Conservation (phyloP, 2,888 invertebrate species). For the Cenopis cana region DNA sequence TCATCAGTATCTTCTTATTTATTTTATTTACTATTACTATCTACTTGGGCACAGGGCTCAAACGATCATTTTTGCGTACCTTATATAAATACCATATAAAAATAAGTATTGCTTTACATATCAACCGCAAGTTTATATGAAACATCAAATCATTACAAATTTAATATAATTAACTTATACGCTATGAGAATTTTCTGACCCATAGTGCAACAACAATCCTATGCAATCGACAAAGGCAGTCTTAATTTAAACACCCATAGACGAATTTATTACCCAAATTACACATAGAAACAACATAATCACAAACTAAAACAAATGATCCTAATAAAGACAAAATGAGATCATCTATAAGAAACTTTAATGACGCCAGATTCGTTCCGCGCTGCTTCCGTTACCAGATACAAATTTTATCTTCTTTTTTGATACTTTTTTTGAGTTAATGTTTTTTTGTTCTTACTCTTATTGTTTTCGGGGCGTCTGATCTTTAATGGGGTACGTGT, state of each 20-base stretch:
- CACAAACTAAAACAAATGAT: constrained; percentile 42
- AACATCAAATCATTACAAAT: too few species aligned
- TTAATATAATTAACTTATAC: too few species aligned
- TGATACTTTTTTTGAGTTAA: constrained; percentile 28
- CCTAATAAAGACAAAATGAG: constrained; percentile 45
- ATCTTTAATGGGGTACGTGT: constrained; percentile 50
- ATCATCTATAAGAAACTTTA: constrained; percentile 39
- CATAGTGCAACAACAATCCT: not conserved
- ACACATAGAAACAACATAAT: constrained; percentile 42
- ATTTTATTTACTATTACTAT: too few species aligned
- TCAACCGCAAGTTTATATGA: too few species aligned
- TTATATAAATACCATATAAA: too few species aligned
- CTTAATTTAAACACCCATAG: constrained; percentile 4
- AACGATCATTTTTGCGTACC: too few species aligned
- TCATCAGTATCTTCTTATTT: too few species aligned
- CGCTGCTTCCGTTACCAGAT: constrained; percentile 42
- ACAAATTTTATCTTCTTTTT: constrained; percentile 46
- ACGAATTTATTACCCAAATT: constrained; percentile 17
- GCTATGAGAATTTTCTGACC: too few species aligned
- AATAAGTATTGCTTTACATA: too few species aligned
- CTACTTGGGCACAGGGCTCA: too few species aligned
- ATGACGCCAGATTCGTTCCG: constrained; percentile 41
- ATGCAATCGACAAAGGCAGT: not conserved
- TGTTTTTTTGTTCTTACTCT: constrained; percentile 47
- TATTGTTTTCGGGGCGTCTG: constrained; percentile 53